Evolutionary conservation across 2,888 invertebrate genomes (phyloP).

Genomic region (Patella depressa): DNA sequence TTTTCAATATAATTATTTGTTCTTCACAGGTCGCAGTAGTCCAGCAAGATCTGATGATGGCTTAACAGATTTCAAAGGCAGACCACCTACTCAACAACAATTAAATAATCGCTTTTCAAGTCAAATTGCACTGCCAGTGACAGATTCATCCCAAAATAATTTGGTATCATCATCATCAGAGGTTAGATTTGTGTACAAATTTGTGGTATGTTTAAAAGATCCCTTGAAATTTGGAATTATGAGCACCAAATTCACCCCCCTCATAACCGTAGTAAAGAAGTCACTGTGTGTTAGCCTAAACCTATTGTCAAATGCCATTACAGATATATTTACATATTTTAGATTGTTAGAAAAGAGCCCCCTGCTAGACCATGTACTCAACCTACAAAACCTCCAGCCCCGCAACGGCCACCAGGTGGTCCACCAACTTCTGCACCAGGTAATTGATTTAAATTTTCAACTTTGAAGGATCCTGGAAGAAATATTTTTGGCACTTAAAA

Average conservation of each 20-base stretch:
- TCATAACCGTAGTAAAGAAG: too few relatives aligned
- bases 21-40: slow-evolving; percentile 47
- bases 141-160: too few relatives aligned
- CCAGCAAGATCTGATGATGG: slow-evolving; percentile 46
- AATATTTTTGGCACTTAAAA: too few relatives aligned
- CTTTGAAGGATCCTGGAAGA: too few relatives aligned
- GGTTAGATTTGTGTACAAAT: too few relatives aligned
- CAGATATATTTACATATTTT: neutral
- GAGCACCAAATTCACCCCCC: slow-evolving; percentile 37
- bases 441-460: too few relatives aligned
- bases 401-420: slow-evolving; percentile 56
- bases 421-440: slow-evolving; percentile 38
- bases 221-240: slow-evolving; percentile 20
- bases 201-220: neutral
- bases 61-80: slow-evolving; percentile 33
- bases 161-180: too few relatives aligned
- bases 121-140: too few relatives aligned
- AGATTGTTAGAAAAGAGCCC: slow-evolving; percentile 46
- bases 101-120: too few relatives aligned
- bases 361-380: slow-evolving; percentile 63
- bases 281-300: neutral
- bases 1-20: too few relatives aligned
- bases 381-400: slow-evolving; percentile 66
- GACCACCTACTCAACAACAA: slow-evolving; percentile 35
- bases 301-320: neutral